Conservation (phyloP, 2,888 invertebrate genomes). For the Eurytoma adleriae region DNA sequence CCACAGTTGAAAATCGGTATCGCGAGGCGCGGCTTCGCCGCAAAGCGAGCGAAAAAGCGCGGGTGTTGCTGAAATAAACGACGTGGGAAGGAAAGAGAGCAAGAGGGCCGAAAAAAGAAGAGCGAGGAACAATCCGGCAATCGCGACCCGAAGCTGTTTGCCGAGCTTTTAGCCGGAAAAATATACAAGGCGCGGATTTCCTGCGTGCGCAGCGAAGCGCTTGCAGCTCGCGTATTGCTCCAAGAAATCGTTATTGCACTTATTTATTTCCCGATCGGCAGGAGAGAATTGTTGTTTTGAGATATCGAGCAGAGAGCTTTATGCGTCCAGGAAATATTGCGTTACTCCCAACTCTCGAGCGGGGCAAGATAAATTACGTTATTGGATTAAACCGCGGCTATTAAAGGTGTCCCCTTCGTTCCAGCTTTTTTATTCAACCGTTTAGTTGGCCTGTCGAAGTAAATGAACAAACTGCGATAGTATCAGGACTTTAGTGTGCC, state of each 20-base stretch:
- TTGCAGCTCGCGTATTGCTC: constrained; percentile 5
- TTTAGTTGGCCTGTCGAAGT: no score
- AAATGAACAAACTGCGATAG: no score
- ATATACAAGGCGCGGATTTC: constrained; percentile 35
- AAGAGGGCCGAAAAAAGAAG: constrained; percentile 23
- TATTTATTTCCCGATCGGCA: constrained; percentile 36
- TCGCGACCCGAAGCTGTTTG: constrained; percentile 45
- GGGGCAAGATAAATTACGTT: constrained; percentile 10
- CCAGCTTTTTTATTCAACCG: background rate
- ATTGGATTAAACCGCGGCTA: constrained; percentile 50
- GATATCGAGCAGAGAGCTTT: constrained; percentile 23
- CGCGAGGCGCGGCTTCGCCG: no score
- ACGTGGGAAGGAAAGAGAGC: constrained; percentile 2
- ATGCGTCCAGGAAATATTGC: no score
- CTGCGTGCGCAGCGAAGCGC: constrained; percentile 10
- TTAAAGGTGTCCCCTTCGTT: constrained; percentile 2
- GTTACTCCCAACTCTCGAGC: background rate
- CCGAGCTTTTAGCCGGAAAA: constrained; percentile 48
- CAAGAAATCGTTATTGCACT: constrained; percentile 49
- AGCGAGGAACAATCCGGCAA: constrained; percentile 48
- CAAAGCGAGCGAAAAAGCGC: constrained; percentile 1
- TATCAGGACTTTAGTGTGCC: no score
- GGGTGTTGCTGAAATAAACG: constrained; percentile 11
- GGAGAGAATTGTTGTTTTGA: constrained; percentile 1
- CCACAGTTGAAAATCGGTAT: no score